Evolutionary conservation across 2,888 invertebrate genomes (phyloP).

Genomic region (Macaria liturata): DNA sequence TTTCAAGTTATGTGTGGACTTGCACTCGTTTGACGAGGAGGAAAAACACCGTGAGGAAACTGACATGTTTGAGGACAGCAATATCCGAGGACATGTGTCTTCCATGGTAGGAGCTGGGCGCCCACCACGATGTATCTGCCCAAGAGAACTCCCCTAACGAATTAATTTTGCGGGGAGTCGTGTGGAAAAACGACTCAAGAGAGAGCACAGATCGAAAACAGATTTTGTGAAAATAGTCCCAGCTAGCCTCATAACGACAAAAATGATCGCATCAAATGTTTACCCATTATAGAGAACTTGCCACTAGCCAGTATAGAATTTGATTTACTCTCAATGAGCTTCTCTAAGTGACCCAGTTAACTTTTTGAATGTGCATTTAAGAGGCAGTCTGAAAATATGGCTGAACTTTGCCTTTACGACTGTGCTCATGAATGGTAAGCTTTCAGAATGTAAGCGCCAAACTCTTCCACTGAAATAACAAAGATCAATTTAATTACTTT

Average conservation of each 20-base stretch:
- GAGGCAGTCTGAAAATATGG: conserved; percentile 28
- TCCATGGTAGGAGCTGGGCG: too few species aligned
- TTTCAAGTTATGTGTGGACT: too few species aligned
- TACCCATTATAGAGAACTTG: conserved; percentile 1
- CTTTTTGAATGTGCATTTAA: conserved; percentile 35
- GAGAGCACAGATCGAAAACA: too few species aligned
- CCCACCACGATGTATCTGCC: too few species aligned
- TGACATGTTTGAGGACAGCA: too few species aligned
- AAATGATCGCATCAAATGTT: conserved; percentile 1
- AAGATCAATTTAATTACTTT: conserved; percentile 26
- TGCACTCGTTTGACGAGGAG: too few species aligned
- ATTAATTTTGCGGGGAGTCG: too few species aligned
- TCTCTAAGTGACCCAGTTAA: conserved; percentile 23
- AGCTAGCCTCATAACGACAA: not conserved
- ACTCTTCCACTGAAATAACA: conserved; percentile 18
- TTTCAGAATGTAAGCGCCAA: conserved; percentile 22
- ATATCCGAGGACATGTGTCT: too few species aligned
- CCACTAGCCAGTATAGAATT: conserved; percentile 12
- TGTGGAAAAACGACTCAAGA: too few species aligned
- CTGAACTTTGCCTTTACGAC: conserved; percentile 33
- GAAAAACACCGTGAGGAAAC: too few species aligned
- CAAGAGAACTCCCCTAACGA: too few species aligned
- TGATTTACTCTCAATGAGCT: conserved; percentile 22
- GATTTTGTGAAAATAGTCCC: not conserved
- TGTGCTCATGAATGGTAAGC: conserved; percentile 30